Conservation (phyloP, 2,113 vertebrate genomes). For the Puffinus mauretanicus region DNA sequence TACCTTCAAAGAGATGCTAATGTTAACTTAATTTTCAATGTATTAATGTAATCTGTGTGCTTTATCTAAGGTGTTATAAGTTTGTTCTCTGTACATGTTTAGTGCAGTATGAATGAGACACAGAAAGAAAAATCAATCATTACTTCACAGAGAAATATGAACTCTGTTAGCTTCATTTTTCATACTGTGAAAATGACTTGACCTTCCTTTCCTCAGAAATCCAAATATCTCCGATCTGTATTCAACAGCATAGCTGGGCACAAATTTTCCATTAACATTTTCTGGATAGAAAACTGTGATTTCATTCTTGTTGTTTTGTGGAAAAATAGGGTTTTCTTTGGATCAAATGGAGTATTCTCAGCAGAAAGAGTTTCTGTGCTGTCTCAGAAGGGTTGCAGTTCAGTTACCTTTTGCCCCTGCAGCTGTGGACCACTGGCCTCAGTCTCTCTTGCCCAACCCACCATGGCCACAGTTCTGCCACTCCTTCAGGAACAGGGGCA, state of each 20-base stretch:
- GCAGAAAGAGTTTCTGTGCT: neutral
- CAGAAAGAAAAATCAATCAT: conserved; percentile 54
- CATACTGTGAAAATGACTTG: conserved; percentile 67
- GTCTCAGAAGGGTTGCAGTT: neutral
- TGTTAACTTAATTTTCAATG: conserved; percentile 54
- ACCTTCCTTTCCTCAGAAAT: conserved; percentile 65
- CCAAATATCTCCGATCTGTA: conserved; percentile 62
- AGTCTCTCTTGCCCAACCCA: neutral
- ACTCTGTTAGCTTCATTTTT: conserved; percentile 61
- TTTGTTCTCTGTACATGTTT: conserved; percentile 40
- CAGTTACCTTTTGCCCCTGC: neutral
- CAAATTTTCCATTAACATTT: conserved; percentile 62
- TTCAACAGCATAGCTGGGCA: conserved; percentile 48
- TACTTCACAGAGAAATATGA: conserved; percentile 58
- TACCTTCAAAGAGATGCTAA: conserved; percentile 37
- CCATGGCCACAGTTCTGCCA: neutral
- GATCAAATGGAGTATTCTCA: conserved; percentile 3
- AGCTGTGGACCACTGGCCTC: neutral
- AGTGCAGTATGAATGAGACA: conserved; percentile 36
- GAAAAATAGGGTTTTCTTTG: neutral
- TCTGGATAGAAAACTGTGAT: conserved; percentile 53
- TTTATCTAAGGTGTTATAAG: conserved; percentile 39
- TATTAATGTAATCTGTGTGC: conserved; percentile 46
- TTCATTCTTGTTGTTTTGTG: conserved; percentile 43
- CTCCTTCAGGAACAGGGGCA: neutral